Evolutionary conservation across 2,797 vertebrate genomes (phyloP).

Genomic region (Hippopotamyrus pictus): DNA sequence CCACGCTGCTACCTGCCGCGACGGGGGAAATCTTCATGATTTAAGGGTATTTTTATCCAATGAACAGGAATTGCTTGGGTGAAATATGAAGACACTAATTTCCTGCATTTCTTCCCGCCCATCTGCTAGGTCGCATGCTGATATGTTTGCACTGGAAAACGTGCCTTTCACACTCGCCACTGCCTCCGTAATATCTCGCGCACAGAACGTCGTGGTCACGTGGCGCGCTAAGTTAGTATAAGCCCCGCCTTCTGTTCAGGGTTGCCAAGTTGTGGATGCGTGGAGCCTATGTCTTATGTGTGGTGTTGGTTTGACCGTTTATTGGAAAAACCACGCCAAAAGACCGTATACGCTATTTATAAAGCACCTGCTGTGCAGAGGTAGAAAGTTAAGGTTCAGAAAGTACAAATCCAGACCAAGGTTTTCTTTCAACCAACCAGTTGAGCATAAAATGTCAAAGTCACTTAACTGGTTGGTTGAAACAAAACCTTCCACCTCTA

Average conservation of each 20-base stretch:
- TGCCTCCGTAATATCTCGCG: background rate
- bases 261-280: background rate
- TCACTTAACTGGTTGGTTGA: background rate
- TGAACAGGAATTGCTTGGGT: background rate
- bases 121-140: background rate
- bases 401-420: background rate
- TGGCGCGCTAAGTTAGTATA: background rate
- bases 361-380: background rate
- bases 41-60: background rate
- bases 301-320: background rate
- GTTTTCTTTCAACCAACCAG: background rate
- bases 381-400: background rate
- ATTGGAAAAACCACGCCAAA: background rate
- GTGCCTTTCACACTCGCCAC: background rate
- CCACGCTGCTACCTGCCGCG: conserved; percentile 31
- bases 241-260: background rate
- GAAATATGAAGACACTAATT: background rate
- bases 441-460: background rate
- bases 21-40: conserved; percentile 47
- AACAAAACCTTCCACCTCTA: background rate
- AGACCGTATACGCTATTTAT: background rate
- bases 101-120: background rate
- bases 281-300: background rate
- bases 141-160: background rate
- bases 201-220: background rate